Evolutionary conservation across 2,888 invertebrate species (phyloP).

Genomic region (Ormia ochracea): DNA sequence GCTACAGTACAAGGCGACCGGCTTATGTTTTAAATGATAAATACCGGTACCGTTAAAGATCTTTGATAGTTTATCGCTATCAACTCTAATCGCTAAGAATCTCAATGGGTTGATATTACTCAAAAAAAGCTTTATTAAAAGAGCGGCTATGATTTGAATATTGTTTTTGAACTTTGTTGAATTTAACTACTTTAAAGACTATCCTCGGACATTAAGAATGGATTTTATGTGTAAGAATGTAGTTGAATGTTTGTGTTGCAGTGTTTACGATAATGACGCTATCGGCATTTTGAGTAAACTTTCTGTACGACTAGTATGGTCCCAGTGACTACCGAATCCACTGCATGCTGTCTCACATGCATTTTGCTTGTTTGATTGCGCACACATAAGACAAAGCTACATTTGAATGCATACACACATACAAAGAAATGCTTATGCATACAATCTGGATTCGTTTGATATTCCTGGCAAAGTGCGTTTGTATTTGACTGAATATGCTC

Average conservation of each 20-base stretch:
- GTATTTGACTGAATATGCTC: slow-evolving; percentile 22
- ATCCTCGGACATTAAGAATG: background rate
- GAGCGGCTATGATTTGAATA: background rate
- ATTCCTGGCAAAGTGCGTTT: slow-evolving; percentile 24
- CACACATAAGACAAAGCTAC: background rate
- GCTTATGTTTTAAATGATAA: too few species aligned
- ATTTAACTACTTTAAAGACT: background rate
- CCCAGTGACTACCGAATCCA: slow-evolving; percentile 31
- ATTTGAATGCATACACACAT: background rate
- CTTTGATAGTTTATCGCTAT: too few species aligned
- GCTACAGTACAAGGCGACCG: too few species aligned
- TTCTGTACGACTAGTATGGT: slow-evolving; percentile 1
- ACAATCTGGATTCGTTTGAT: slow-evolving; percentile 31
- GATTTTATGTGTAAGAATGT: background rate
- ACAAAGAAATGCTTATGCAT: background rate
- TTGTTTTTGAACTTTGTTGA: background rate
- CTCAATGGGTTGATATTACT: too few species aligned
- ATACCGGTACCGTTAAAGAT: too few species aligned
- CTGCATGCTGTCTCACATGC: slow-evolving; percentile 37
- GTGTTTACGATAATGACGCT: slow-evolving; percentile 55
- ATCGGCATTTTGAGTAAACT: slow-evolving; percentile 43
- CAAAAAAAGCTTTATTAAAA: background rate
- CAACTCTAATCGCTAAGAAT: too few species aligned
- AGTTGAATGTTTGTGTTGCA: slow-evolving; percentile 19
- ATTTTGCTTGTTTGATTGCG: slow-evolving; percentile 25